These are phyloP conservation scores for Aviceda subcristata DNA, from an alignment of 2,113 vertebrate genomes.

Conservation along the genomic window DNA sequence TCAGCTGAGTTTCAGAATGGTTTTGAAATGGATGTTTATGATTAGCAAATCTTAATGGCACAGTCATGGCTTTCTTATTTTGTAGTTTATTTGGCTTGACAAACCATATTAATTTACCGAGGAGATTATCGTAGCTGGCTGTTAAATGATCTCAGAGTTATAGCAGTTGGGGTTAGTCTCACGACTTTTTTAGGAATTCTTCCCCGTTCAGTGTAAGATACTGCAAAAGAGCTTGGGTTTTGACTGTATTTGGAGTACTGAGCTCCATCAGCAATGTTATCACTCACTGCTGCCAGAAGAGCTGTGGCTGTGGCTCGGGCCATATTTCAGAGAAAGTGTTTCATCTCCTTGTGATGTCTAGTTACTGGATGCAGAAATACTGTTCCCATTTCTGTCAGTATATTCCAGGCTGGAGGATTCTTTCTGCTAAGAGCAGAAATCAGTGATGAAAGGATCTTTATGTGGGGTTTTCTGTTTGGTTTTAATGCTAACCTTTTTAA, in stretches of 20 bases:
- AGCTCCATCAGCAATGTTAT: not conserved
- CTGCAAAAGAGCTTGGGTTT: not conserved
- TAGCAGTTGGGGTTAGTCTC: not conserved
- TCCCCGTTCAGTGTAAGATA: not conserved
- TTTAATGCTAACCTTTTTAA: not conserved
- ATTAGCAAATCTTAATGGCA: not conserved
- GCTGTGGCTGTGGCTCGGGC: not conserved
- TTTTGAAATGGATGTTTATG: not conserved
- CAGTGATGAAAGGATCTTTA: not conserved
- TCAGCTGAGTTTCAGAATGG: not conserved
- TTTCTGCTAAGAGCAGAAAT: not conserved
- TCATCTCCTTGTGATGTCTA: not conserved
- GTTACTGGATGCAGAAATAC: not conserved
- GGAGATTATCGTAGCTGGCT: not conserved
- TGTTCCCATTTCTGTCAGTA: not conserved
- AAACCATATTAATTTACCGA: not conserved
- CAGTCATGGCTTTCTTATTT: not conserved
- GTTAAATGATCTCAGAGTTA: not conserved
- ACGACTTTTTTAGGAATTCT: not conserved
- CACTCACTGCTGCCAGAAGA: not conserved
- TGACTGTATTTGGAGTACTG: slow-evolving; percentile 18
- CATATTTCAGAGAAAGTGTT: not conserved
- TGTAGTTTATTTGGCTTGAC: slow-evolving; percentile 15
- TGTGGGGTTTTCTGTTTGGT: not conserved
- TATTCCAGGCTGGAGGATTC: not conserved